A percentile compares a stretch with the other conserved stretches of the same genome.
These are phyloP conservation scores for Lanius ludovicianus DNA, from an alignment of 2,113 vertebrate species.

Conservation along the genomic window DNA sequence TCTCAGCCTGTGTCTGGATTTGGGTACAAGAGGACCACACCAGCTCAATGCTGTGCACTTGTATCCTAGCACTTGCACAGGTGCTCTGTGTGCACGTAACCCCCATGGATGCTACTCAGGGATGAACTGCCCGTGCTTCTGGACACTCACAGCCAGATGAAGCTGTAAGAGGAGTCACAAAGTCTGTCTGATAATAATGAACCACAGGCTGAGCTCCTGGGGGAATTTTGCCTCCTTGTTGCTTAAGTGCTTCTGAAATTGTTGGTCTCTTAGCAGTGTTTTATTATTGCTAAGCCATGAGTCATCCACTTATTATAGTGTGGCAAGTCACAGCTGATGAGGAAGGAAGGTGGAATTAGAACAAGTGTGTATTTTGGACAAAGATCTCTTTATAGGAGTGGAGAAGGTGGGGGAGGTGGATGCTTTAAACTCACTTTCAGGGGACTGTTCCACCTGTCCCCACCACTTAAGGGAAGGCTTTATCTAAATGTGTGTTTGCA, in stretches of 20 bases:
- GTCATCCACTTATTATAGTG: neutral
- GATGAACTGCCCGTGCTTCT: neutral
- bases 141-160: neutral
- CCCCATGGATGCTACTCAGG: rapidly evolving
- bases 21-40: neutral
- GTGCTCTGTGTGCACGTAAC: rapidly evolving
- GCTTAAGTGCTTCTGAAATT: neutral
- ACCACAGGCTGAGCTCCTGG: neutral
- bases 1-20: neutral
- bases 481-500: neutral
- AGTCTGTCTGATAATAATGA: neutral
- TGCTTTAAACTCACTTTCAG: neutral
- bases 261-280: neutral
- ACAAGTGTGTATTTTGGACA: neutral
- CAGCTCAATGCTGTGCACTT: neutral
- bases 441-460: neutral
- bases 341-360: neutral
- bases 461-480: neutral
- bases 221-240: neutral
- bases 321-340: neutral
- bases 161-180: neutral
- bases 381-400: neutral
- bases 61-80: neutral
- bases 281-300: neutral
- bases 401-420: neutral